Conservation (phyloP, 2,888 invertebrate species). For the Malacosoma neustria region DNA sequence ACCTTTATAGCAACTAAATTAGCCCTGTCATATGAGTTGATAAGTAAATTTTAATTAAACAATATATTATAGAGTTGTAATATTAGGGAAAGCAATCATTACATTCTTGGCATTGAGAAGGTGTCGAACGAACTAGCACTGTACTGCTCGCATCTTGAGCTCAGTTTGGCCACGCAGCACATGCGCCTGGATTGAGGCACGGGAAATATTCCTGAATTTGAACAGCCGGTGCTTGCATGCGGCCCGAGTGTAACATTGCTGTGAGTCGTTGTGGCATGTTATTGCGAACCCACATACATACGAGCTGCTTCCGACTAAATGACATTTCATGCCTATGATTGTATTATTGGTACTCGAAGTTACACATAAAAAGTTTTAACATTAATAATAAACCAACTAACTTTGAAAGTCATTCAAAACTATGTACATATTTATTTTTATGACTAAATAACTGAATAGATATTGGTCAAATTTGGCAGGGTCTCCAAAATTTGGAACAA, state of each 20-base stretch:
- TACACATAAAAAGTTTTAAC: too few relatives aligned
- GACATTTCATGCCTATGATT: conserved; percentile 72
- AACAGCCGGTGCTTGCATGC: conserved; percentile 56
- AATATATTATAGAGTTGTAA: conserved; percentile 20
- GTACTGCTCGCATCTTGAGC: conserved; percentile 27
- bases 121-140: conserved; percentile 29
- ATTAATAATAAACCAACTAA: too few relatives aligned
- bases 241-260: conserved; percentile 65
- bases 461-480: too few relatives aligned
- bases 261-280: conserved; percentile 70
- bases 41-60: conserved; percentile 28
- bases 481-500: too few relatives aligned
- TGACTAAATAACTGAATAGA: too few relatives aligned
- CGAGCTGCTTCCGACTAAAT: conserved; percentile 60
- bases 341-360: too few relatives aligned
- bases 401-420: too few relatives aligned
- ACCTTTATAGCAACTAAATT: too few relatives aligned
- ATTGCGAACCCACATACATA: conserved; percentile 72
- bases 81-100: conserved; percentile 34
- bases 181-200: conserved; percentile 35
- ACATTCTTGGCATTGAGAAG: conserved; percentile 18
- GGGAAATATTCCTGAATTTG: conserved; percentile 66
- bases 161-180: conserved; percentile 25
- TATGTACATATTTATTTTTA: too few relatives aligned
- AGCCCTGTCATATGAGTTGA: too few relatives aligned